A percentile compares a stretch with the other conserved stretches of the same genome.
These are phyloP conservation scores for Diachrysia chrysitis DNA, from an alignment of 2,888 invertebrate genomes.

Conservation along the genomic window DNA sequence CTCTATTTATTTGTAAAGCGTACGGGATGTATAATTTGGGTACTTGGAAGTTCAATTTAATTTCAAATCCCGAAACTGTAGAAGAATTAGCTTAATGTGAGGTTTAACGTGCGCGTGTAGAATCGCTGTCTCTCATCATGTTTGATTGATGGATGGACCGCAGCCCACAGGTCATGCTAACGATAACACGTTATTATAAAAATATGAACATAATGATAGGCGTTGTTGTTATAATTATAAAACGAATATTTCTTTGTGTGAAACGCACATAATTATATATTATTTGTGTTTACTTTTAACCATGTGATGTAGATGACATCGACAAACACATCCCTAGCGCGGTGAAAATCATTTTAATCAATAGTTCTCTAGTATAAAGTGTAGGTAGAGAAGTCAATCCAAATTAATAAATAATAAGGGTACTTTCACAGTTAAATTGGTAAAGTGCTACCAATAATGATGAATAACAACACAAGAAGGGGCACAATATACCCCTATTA, in stretches of 20 bases:
- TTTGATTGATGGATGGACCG: conserved; percentile 73
- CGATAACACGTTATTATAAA: conserved; percentile 70
- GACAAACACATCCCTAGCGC: not conserved
- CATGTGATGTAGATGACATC: not conserved
- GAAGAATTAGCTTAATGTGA: conserved; percentile 33
- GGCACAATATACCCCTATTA: conserved; percentile 59
- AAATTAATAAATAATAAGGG: conserved; percentile 39
- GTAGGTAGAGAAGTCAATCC: conserved; percentile 22
- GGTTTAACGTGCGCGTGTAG: conserved; percentile 36
- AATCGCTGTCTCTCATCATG: conserved; percentile 57
- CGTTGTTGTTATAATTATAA: conserved; percentile 41
- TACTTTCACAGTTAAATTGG: conserved; percentile 33
- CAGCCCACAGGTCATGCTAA: conserved; percentile 67
- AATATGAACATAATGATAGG: conserved; percentile 54
- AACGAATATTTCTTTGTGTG: conserved; percentile 38
- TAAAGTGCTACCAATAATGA: conserved; percentile 34
- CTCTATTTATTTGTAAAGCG: not conserved
- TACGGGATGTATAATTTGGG: not conserved
- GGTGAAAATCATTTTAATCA: not conserved
- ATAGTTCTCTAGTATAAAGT: conserved; percentile 5
- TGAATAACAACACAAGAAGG: conserved; percentile 43
- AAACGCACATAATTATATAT: conserved; percentile 12
- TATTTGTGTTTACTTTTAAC: conserved; percentile 15
- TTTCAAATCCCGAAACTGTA: conserved; percentile 43
- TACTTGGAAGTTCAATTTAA: conserved; percentile 10